phyloP scores from a whole-genome alignment of 2,888 invertebrate genomes.

The Drosophila mulleri region DNA sequence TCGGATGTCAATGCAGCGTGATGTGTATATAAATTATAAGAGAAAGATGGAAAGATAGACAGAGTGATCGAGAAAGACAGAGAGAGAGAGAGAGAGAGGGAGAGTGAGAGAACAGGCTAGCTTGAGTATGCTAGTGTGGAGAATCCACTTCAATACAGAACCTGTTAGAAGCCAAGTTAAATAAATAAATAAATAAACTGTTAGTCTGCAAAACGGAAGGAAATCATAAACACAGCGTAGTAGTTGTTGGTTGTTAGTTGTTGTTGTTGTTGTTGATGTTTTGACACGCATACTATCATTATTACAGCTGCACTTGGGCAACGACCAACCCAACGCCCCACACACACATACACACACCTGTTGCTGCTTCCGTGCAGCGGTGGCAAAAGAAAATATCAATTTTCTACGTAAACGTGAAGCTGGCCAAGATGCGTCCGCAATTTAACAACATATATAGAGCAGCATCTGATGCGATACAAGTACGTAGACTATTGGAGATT shows the following conservation, averaged over 20 bases:
- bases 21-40: constrained; percentile 82
- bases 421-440: constrained; percentile 60
- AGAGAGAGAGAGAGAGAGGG: background rate
- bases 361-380: constrained; percentile 74
- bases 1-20: constrained; percentile 83
- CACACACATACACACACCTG: constrained; percentile 57
- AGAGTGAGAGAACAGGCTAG: constrained; percentile 2
- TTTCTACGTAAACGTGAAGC: constrained; percentile 69
- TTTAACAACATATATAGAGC: constrained; percentile 51
- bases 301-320: constrained; percentile 65
- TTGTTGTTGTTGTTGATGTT: constrained; percentile 56
- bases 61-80: background rate
- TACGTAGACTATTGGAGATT: constrained; percentile 29
- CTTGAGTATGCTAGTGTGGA: background rate
- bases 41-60: constrained; percentile 18
- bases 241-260: constrained; percentile 36
- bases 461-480: constrained; percentile 27
- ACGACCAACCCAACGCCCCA: constrained; percentile 45
- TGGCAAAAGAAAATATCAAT: constrained; percentile 79
- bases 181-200: constrained; percentile 80
- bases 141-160: constrained; percentile 56
- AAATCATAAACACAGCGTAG: constrained; percentile 79
- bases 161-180: constrained; percentile 72
- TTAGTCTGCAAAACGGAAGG: constrained; percentile 82
- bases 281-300: constrained; percentile 80